phyloP scores from a whole-genome alignment of 2,797 vertebrate genomes.

The Sebastes glaucus region DNA sequence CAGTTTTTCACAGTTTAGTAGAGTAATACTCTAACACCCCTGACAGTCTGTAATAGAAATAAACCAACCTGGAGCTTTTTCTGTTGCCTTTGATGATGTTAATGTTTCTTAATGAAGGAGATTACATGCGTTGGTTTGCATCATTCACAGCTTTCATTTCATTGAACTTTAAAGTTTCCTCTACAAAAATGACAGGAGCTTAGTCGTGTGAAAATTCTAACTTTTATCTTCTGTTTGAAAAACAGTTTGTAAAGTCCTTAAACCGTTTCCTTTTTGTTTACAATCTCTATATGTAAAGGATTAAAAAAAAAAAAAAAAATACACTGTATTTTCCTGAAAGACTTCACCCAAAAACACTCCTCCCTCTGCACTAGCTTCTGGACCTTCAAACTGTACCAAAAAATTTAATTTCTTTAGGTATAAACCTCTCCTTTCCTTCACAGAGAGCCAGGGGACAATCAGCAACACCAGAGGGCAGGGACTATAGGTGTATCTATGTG shows the following conservation, averaged over 20 bases:
- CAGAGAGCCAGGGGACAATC: conserved; percentile 88
- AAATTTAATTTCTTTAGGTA: background rate
- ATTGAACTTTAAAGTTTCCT: background rate
- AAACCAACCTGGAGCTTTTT: background rate
- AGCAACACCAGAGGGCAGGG: conserved; percentile 82
- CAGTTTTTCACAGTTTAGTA: background rate
- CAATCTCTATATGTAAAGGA: background rate
- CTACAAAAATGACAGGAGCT: background rate
- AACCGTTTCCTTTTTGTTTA: background rate
- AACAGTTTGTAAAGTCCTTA: background rate
- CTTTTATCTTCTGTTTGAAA: background rate
- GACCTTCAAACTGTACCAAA: background rate
- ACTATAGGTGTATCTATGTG: conserved; percentile 88
- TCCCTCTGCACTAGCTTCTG: background rate
- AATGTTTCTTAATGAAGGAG: background rate
- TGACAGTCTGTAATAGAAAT: background rate
- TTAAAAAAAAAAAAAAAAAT: background rate
- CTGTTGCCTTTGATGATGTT: background rate
- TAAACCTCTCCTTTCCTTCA: background rate
- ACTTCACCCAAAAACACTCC: background rate
- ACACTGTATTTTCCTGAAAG: background rate
- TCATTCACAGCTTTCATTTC: background rate
- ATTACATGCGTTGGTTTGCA: background rate
- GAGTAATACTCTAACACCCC: background rate
- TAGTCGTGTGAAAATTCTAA: too few species aligned